phyloP scores from a whole-genome alignment of 1,140 invertebrate species.

The Diorhabda elongata region DNA sequence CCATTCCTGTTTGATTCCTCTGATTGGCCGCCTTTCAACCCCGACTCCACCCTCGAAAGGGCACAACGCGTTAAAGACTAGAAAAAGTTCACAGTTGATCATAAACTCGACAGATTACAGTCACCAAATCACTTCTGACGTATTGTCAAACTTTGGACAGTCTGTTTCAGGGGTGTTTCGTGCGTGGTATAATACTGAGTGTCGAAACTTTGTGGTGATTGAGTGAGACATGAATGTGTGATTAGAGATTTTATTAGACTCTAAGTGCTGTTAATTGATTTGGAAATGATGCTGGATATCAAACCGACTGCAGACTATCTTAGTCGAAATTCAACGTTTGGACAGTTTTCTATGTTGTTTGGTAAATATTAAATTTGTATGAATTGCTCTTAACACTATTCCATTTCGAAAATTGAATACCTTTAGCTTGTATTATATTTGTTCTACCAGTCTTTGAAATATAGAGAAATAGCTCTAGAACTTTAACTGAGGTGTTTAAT shows the following conservation, averaged over 20 bases:
- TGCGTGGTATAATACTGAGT: background rate
- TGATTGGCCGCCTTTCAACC: conserved; percentile 38
- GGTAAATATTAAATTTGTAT: conserved; percentile 47
- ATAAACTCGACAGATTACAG: conserved; percentile 40
- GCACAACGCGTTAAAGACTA: conserved; percentile 30
- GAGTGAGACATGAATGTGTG: conserved; percentile 3
- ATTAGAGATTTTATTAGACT: background rate
- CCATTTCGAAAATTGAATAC: no score
- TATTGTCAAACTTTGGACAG: background rate
- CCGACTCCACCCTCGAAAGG: conserved; percentile 32
- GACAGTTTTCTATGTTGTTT: conserved; percentile 70
- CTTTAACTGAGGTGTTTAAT: no score
- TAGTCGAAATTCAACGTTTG: conserved; percentile 65
- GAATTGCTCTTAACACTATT: no score
- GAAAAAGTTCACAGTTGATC: conserved; percentile 43
- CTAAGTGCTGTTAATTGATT: background rate
- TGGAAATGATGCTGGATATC: conserved; percentile 58
- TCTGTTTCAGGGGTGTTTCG: background rate
- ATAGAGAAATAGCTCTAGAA: no score
- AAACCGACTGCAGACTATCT: conserved; percentile 67
- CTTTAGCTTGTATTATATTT: no score
- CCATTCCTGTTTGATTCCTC: conserved; percentile 22
- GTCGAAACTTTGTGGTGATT: conserved; percentile 4
- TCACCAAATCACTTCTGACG: conserved; percentile 13
- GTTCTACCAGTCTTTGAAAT: no score